These are phyloP conservation scores for Lasioglossum calceatum DNA, from an alignment of 2,888 invertebrate species.

Conservation along the genomic window DNA sequence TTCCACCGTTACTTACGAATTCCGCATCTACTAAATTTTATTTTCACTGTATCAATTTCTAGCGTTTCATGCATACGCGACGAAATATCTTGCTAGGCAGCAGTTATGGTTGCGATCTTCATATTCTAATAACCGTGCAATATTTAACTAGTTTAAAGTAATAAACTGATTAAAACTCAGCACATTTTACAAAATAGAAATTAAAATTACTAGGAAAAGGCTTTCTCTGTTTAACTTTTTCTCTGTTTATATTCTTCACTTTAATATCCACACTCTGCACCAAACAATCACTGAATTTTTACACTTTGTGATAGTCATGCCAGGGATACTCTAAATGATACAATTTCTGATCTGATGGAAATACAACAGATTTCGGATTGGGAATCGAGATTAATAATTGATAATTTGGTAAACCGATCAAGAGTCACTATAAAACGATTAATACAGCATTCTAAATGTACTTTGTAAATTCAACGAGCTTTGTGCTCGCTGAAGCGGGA, in stretches of 20 bases:
- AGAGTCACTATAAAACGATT: background rate
- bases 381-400: background rate
- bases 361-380: background rate
- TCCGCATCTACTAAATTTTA: slow-evolving; percentile 44
- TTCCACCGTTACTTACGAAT: slow-evolving; percentile 54
- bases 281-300: background rate
- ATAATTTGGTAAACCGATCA: background rate
- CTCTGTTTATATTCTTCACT: background rate
- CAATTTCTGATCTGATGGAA: background rate
- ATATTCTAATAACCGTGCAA: background rate
- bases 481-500: background rate
- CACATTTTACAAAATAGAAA: background rate
- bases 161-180: background rate
- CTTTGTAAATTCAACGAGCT: background rate
- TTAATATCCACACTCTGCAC: background rate
- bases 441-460: background rate
- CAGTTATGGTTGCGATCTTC: background rate
- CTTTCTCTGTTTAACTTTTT: background rate
- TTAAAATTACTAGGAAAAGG: background rate
- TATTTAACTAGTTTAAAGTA: background rate
- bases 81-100: slow-evolving; percentile 7
- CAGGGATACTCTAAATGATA: background rate
- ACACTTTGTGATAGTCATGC: too few relatives aligned
- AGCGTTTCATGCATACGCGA: background rate
- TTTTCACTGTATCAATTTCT: slow-evolving; percentile 49